Evolutionary conservation across 2,888 invertebrate species (phyloP).

Genomic region (Tethea ocularis): DNA sequence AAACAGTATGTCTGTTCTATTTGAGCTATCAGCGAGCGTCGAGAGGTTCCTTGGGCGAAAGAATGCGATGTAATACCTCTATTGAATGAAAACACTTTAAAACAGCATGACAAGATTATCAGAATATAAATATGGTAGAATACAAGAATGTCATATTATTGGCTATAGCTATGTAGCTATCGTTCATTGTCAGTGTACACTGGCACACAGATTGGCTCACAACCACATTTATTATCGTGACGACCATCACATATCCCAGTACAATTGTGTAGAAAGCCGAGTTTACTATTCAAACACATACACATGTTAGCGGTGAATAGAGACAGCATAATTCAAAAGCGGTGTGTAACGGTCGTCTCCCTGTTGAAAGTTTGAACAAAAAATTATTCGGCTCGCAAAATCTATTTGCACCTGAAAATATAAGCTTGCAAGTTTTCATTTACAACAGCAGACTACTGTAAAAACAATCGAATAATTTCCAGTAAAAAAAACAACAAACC

Average conservation of each 20-base stretch:
- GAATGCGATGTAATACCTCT: no score
- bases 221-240: slow-evolving; percentile 17
- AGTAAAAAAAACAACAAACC: slow-evolving; percentile 19
- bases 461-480: slow-evolving; percentile 16
- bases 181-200: slow-evolving; percentile 7
- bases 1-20: no score
- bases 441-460: not conserved
- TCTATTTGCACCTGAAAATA: not conserved
- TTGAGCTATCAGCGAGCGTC: no score
- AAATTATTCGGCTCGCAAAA: not conserved
- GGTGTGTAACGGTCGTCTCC: not conserved
- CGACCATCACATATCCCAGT: slow-evolving; percentile 14
- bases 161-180: not conserved
- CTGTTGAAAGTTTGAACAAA: not conserved
- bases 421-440: not conserved
- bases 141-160: not conserved
- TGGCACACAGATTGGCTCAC: slow-evolving; percentile 9
- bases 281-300: not conserved
- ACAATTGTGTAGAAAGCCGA: slow-evolving; percentile 12
- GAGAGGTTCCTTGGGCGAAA: no score
- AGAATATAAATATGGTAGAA: not conserved
- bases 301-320: slow-evolving; percentile 1
- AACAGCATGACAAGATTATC: no score
- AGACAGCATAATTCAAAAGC: not conserved
- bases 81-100: no score